Conservation (phyloP, 2,888 invertebrate genomes). For the Eupithecia centaureata region DNA sequence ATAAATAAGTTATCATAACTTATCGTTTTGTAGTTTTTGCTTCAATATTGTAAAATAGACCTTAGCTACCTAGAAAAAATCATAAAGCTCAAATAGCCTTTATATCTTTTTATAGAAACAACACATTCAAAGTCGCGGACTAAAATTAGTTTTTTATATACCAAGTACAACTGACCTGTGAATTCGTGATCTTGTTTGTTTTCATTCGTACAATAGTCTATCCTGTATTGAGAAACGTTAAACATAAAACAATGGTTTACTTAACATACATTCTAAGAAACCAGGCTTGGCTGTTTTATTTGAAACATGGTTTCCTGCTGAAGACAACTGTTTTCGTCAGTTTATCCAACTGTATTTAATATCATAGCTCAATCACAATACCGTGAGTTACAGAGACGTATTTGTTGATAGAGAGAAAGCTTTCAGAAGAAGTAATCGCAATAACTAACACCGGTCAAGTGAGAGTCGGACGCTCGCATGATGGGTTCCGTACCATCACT, state of each 20-base stretch:
- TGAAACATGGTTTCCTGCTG: conserved; percentile 16
- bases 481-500: too few relatives aligned
- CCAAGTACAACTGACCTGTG: neutral
- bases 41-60: too few relatives aligned
- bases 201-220: conserved; percentile 6
- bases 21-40: too few relatives aligned
- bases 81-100: too few relatives aligned
- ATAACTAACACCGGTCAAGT: too few relatives aligned
- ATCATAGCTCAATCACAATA: neutral
- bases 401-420: neutral
- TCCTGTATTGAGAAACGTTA: conserved; percentile 13
- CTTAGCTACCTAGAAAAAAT: too few relatives aligned
- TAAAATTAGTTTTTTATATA: neutral
- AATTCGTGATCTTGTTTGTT: conserved; percentile 14
- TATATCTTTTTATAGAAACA: too few relatives aligned
- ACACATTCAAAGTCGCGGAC: too few relatives aligned
- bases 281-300: conserved; percentile 9
- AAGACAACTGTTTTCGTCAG: conserved; percentile 13
- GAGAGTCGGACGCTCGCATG: too few relatives aligned
- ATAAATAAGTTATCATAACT: too few relatives aligned
- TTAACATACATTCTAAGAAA: conserved; percentile 25
- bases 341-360: conserved; percentile 1
- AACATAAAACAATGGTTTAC: conserved; percentile 21
- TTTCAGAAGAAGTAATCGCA: too few relatives aligned
- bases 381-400: neutral